A percentile compares a stretch with the other conserved stretches of the same genome.
phyloP scores from a whole-genome alignment of 2,797 vertebrate species.

The Ceryle rudis region DNA sequence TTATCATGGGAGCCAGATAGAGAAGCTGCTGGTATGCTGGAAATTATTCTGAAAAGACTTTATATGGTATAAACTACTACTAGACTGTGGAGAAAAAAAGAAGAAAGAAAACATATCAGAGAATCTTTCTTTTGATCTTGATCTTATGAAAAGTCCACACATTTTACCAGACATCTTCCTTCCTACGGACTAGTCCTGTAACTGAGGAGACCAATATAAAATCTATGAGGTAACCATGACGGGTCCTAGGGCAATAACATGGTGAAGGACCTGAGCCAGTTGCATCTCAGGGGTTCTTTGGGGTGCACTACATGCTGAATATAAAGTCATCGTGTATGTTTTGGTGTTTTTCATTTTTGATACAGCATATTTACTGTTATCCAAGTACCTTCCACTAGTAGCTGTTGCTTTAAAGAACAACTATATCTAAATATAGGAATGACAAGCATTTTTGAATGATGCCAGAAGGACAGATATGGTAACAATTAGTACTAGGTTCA shows the following conservation, averaged over 20 bases:
- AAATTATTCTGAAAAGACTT: conserved; percentile 13
- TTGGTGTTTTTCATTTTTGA: background rate
- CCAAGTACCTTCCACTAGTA: background rate
- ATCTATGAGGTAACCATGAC: rapidly evolving
- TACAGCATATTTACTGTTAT: background rate
- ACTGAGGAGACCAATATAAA: background rate
- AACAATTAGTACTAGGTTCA: conserved; percentile 46
- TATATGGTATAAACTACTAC: background rate
- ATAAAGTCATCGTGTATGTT: background rate
- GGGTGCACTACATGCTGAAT: background rate
- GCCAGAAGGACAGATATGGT: conserved; percentile 15
- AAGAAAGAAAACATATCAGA: background rate
- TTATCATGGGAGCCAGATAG: background rate
- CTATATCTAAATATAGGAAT: conserved; percentile 4
- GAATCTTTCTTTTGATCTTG: background rate
- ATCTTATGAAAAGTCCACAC: background rate
- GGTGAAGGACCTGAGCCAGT: background rate
- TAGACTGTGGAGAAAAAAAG: background rate
- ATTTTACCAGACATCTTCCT: background rate
- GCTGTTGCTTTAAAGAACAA: background rate
- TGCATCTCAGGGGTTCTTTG: background rate
- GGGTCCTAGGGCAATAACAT: background rate
- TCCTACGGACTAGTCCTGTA: background rate
- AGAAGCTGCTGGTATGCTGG: conserved; percentile 4
- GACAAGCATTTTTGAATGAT: background rate